Conservation (phyloP, 2,888 invertebrate species). For the Caenorhabditis plicata region DNA sequence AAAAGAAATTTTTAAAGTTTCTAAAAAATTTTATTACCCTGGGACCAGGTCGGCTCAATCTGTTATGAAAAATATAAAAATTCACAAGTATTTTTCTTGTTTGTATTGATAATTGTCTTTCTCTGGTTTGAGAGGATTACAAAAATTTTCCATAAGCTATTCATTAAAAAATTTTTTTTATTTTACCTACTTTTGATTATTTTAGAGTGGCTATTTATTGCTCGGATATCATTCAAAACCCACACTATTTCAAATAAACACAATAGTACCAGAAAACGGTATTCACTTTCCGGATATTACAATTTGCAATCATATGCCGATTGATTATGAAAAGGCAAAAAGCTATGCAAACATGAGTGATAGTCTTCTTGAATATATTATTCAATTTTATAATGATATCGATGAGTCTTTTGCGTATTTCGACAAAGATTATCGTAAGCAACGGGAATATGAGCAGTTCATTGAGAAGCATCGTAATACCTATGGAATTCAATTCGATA, state of each 20-base stretch:
- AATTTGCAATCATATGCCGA: slow-evolving; percentile 19
- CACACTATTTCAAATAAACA: slow-evolving; percentile 50
- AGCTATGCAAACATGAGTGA: background rate
- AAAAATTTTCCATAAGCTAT: no score
- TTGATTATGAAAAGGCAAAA: slow-evolving; percentile 5
- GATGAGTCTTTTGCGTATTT: background rate
- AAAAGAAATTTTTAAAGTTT: no score
- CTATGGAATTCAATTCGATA: slow-evolving; percentile 10
- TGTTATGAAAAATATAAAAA: no score
- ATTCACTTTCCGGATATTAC: slow-evolving; percentile 47
- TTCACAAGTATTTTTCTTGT: no score
- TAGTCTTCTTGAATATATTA: background rate
- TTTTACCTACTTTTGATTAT: background rate
- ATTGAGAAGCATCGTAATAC: background rate
- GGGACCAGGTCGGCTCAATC: no score
- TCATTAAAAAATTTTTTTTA: no score
- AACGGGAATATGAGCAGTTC: background rate
- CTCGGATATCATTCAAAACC: slow-evolving; percentile 52
- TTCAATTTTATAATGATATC: background rate
- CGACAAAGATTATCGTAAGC: background rate
- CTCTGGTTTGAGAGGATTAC: no score
- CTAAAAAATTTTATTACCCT: no score
- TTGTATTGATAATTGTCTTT: no score
- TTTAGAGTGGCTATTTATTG: slow-evolving; percentile 50
- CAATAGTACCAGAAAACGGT: slow-evolving; percentile 39